Conservation (phyloP, 2,797 vertebrate genomes). For the Vultur gryphus region DNA sequence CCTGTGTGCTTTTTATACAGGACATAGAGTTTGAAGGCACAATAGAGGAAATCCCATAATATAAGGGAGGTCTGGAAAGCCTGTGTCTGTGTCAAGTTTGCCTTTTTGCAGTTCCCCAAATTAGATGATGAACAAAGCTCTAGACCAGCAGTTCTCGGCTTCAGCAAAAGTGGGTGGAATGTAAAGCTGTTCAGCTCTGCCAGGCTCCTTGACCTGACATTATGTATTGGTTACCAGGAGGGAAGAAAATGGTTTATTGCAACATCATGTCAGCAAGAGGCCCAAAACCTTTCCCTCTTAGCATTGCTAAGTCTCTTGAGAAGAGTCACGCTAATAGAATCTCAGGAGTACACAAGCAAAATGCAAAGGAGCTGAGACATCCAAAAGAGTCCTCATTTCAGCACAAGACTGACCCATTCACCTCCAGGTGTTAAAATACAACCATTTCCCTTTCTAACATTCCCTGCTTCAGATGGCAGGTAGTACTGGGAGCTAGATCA, state of each 20-base stretch:
- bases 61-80: not conserved
- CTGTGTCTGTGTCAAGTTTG: not conserved
- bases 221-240: not conserved
- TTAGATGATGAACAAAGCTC: not conserved
- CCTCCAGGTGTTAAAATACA: not conserved
- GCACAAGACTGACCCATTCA: not conserved
- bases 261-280: not conserved
- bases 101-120: not conserved
- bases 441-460: not conserved
- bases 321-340: not conserved
- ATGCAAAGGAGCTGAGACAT: not conserved
- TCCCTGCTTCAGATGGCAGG: not conserved
- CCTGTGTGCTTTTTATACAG: slow-evolving; percentile 6
- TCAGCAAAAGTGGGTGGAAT: not conserved
- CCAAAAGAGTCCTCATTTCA: not conserved
- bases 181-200: not conserved
- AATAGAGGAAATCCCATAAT: not conserved
- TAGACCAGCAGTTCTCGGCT: not conserved
- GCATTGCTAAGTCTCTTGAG: not conserved
- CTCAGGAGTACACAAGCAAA: not conserved
- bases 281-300: not conserved
- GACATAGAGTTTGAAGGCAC: not conserved
- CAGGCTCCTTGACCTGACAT: not conserved
- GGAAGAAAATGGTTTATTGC: not conserved
- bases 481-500: not conserved